phyloP scores from a whole-genome alignment of 2,797 vertebrate genomes.

The Lepilemur septentrionalis region DNA sequence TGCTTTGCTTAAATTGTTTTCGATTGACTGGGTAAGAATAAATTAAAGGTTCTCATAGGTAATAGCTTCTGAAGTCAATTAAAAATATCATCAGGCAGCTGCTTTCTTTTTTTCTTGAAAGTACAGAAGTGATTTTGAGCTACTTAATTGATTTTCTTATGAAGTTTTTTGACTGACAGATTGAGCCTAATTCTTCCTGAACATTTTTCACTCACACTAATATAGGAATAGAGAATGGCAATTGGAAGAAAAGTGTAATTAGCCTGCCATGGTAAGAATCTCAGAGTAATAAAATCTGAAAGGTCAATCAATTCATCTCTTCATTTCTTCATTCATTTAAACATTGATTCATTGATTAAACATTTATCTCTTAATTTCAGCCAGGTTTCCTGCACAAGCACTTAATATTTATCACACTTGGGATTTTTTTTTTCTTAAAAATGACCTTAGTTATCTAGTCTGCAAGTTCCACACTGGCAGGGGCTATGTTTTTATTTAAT shows the following conservation, averaged over 20 bases:
- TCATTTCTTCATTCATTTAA: conserved; percentile 39
- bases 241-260: conserved; percentile 48
- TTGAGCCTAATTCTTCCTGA: conserved; percentile 52
- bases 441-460: not conserved
- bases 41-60: conserved; percentile 76
- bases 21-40: conserved; percentile 76
- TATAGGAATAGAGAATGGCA: conserved; percentile 35
- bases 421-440: not conserved
- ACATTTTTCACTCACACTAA: conserved; percentile 38
- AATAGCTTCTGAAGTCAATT: conserved; percentile 79
- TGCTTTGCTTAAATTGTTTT: conserved; percentile 78
- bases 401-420: conserved; percentile 27
- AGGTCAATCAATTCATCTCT: conserved; percentile 40
- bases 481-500: not conserved
- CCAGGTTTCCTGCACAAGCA: conserved; percentile 16
- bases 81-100: conserved; percentile 76
- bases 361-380: conserved; percentile 56
- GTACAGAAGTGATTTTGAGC: conserved; percentile 70
- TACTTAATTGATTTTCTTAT: conserved; percentile 76
- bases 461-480: not conserved
- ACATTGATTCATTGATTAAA: conserved; percentile 61
- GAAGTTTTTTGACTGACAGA: conserved; percentile 69
- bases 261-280: conserved; percentile 30
- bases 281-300: conserved; percentile 52
- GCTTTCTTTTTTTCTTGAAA: conserved; percentile 58